Percentiles rank a stretch among this genome's conserved stretches.
phyloP scores from a whole-genome alignment of 1,140 invertebrate genomes.

The Drosophila pruinosa region DNA sequence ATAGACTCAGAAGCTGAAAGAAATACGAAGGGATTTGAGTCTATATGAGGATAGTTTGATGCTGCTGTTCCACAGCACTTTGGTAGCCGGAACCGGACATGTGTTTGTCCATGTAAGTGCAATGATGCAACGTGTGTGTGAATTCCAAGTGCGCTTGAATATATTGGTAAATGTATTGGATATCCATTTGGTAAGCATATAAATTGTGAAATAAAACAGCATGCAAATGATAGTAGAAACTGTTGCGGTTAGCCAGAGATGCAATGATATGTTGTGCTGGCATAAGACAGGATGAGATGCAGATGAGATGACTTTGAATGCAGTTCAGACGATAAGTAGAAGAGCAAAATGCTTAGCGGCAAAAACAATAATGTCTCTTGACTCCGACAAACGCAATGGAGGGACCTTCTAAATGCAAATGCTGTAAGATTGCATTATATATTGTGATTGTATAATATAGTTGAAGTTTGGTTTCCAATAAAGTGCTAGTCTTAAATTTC shows the following conservation, averaged over 20 bases:
- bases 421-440: too few species aligned
- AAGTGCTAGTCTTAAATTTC: not conserved
- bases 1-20: conserved; percentile 35
- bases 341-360: not conserved
- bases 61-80: not conserved
- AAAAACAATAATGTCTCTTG: conserved; percentile 15
- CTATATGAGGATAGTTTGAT: not conserved
- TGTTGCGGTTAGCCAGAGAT: conserved; percentile 26
- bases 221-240: conserved; percentile 26
- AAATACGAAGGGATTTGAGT: not conserved
- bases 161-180: conserved; percentile 33
- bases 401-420: conserved; percentile 11
- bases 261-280: conserved; percentile 3
- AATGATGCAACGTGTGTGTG: not conserved
- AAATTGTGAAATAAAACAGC: conserved; percentile 44
- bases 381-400: not conserved
- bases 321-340: not conserved
- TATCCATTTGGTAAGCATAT: conserved; percentile 35
- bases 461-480: not conserved
- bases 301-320: not conserved
- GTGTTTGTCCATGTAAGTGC: conserved; percentile 32
- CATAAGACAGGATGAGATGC: not conserved
- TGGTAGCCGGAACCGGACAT: conserved; percentile 14
- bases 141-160: not conserved
- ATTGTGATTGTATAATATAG: not conserved